Evolutionary conservation across 1,140 invertebrate species (phyloP).

Genomic region (Acromyrmex echinatior): DNA sequence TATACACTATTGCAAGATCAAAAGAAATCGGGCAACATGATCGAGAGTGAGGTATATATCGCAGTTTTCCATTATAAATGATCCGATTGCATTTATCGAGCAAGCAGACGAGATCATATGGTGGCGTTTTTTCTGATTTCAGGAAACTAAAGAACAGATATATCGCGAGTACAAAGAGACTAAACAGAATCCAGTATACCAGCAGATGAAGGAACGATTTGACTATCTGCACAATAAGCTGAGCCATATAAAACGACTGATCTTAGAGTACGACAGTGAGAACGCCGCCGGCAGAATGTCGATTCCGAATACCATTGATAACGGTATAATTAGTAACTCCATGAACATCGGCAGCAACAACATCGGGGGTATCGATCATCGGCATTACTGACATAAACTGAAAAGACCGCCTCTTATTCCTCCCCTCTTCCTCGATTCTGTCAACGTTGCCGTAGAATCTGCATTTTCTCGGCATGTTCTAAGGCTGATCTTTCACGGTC

Average conservation of each 20-base stretch:
- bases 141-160: conserved; percentile 92
- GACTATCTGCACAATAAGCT: conserved; percentile 96
- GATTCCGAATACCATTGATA: neutral
- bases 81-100: neutral
- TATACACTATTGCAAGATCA: conserved; percentile 89
- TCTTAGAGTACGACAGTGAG: conserved; percentile 91
- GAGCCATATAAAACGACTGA: conserved; percentile 95
- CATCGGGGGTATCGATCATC: conserved; percentile 67
- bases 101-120: neutral
- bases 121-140: conserved; percentile 66
- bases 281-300: conserved; percentile 12
- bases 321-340: neutral
- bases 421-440: conserved; percentile 76
- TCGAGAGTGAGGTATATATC: conserved; percentile 86
- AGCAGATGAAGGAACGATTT: conserved; percentile 91
- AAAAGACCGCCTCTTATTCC: conserved; percentile 81
- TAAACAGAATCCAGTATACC: conserved; percentile 91
- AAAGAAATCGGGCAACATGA: conserved; percentile 80
- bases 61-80: neutral
- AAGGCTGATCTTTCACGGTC: conserved; percentile 75
- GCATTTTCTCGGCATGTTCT: conserved; percentile 80
- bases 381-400: conserved; percentile 85
- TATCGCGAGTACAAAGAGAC: conserved; percentile 93
- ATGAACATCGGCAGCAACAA: conserved; percentile 45
- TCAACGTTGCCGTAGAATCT: conserved; percentile 78